phyloP scores from a whole-genome alignment of 2,888 invertebrate genomes.

The Orchestes rusci region DNA sequence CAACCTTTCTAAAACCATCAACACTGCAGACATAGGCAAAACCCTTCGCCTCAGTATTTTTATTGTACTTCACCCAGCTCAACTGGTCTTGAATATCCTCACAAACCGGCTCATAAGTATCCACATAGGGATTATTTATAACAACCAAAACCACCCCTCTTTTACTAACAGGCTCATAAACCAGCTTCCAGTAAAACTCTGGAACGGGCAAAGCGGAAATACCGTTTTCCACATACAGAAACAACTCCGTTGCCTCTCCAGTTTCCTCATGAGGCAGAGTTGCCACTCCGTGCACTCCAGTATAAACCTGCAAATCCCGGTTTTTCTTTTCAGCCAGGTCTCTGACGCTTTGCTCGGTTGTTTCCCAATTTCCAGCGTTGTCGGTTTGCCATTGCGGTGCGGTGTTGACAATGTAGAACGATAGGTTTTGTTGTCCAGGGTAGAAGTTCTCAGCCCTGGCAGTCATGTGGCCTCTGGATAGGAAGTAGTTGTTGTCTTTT shows the following conservation, averaged over 20 bases:
- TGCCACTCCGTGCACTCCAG: constrained; percentile 49
- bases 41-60: constrained; percentile 46
- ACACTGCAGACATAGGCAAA: constrained; percentile 58
- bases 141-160: constrained; percentile 54
- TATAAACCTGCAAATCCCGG: constrained; percentile 43
- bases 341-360: constrained; percentile 46
- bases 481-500: constrained; percentile 36
- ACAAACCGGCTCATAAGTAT: constrained; percentile 31
- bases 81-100: constrained; percentile 50
- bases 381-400: constrained; percentile 62
- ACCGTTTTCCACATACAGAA: constrained; percentile 31
- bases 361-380: constrained; percentile 53
- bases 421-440: constrained; percentile 50
- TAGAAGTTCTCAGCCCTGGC: constrained; percentile 57
- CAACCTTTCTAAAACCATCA: constrained; percentile 48
- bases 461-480: constrained; percentile 55
- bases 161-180: constrained; percentile 47
- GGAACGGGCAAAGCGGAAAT: constrained; percentile 48
- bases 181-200: constrained; percentile 52
- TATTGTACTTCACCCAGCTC: constrained; percentile 52
- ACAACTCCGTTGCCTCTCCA: constrained; percentile 31
- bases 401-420: constrained; percentile 51
- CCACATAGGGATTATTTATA: constrained; percentile 53
- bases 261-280: constrained; percentile 48
- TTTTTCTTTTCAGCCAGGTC: constrained; percentile 40